phyloP scores from a whole-genome alignment of 2,888 invertebrate genomes.

The Sesia apiformis region DNA sequence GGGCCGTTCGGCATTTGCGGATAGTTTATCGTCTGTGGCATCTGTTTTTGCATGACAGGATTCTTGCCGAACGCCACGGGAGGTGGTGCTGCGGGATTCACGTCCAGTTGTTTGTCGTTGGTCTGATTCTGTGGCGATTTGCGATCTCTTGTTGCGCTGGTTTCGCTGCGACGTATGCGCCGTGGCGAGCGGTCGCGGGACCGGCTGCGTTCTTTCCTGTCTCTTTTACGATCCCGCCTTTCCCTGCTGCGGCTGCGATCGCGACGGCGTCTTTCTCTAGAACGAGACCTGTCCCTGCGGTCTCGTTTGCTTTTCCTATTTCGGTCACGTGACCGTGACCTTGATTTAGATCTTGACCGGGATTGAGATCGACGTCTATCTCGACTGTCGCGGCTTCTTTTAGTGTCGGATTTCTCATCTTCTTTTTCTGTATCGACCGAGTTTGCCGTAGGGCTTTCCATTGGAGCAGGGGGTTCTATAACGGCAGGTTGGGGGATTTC shows the following conservation, averaged over 20 bases:
- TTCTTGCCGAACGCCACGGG: conserved; percentile 9
- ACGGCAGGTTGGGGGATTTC: conserved; percentile 66
- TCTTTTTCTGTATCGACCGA: conserved; percentile 31
- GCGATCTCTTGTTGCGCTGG: conserved; percentile 33
- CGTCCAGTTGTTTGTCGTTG: conserved; percentile 12
- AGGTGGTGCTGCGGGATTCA: conserved; percentile 9
- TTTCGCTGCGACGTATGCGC: conserved; percentile 60
- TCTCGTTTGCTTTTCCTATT: conserved; percentile 62
- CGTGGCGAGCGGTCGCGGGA: conserved; percentile 69
- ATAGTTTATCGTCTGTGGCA: conserved; percentile 14
- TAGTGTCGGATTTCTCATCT: conserved; percentile 34
- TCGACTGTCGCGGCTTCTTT: conserved; percentile 42
- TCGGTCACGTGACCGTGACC: conserved; percentile 42
- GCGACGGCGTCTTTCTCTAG: conserved; percentile 74
- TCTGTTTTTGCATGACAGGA: conserved; percentile 7
- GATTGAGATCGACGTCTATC: conserved; percentile 42
- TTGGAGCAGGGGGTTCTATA: conserved; percentile 53
- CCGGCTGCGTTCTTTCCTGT: conserved; percentile 70
- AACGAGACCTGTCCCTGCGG: conserved; percentile 68
- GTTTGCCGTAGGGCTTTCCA: conserved; percentile 44
- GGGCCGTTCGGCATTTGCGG: conserved; percentile 21
- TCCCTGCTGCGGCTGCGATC: conserved; percentile 77
- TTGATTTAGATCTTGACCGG: conserved; percentile 27
- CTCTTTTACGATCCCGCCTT: conserved; percentile 53
- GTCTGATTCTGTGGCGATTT: conserved; percentile 48